Evolutionary conservation across 2,888 invertebrate species (phyloP), one percentile per base, ranked within the genome.

Genomic region (Ypsolopha scabrella): DNA sequence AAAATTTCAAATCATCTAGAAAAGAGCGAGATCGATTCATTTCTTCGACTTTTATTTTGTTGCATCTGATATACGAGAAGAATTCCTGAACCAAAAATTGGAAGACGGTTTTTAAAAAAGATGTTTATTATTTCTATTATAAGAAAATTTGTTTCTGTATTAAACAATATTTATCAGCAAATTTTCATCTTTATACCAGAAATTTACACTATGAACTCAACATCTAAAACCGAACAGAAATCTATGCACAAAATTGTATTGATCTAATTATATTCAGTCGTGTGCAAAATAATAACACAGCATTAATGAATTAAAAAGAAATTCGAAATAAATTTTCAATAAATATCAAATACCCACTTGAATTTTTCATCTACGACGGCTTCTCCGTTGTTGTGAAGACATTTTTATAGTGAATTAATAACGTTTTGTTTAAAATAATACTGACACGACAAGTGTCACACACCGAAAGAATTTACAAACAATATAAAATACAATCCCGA

Each of bases 1-100:
- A 75, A 79, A 79, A 72, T 75, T 71, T 62, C 68, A 67, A 76
- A 75, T 72, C 78, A 70, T 73, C 74, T 72, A 75, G 68, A 80
- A 68, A 68, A 71, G 80, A 85, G 80, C 71, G 82, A 79, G 85
- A 83, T 80, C 80, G 80, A 78, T 78, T 74, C 73, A 78, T 75
- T 75, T 80, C 76, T 76, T 71, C 74, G 70, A 81, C 36, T 80
- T 80, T 82, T 80, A 80, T 83, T 82, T 76, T 53, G 51, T 11
- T 51, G 75, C 80, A 75, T 76, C 69, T 76, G 80, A 75, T 77
- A 75, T 67, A 70, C 67, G 67, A 72, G 70, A 78, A 80, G 80
- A 81, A 80, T 74, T 78, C 75, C 70, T 75, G 70, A 69, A 71
- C 71, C 69, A 75, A 80, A 80, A 79, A 74, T 75, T 75, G 77